Evolutionary conservation across 2,888 invertebrate species (phyloP).

Genomic region (Smittia sp.): DNA sequence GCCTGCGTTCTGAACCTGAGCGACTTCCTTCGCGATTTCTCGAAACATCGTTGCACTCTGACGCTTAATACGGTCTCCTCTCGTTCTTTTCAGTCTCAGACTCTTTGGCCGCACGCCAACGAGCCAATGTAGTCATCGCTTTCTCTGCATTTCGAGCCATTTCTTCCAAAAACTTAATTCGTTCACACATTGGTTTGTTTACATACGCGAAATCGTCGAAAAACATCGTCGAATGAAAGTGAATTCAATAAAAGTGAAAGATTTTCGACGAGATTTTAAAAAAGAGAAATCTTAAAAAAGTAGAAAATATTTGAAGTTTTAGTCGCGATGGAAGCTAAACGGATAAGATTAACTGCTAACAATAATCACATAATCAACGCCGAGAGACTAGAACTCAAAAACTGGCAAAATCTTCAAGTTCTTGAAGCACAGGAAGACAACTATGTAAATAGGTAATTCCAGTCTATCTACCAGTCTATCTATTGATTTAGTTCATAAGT

Average conservation of each 20-base stretch:
- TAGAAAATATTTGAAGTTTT: neutral
- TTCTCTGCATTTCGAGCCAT: slow-evolving; percentile 42
- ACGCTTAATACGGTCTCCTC: slow-evolving; percentile 88
- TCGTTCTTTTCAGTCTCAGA: slow-evolving; percentile 86
- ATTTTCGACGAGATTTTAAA: neutral
- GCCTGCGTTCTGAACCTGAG: slow-evolving; percentile 98
- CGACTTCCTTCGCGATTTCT: slow-evolving; percentile 97
- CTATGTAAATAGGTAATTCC: slow-evolving; percentile 13
- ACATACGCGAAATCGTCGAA: neutral
- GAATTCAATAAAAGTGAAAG: too few species aligned
- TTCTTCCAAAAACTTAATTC: slow-evolving; percentile 9
- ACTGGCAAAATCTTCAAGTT: slow-evolving; percentile 20
- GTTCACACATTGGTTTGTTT: slow-evolving; percentile 10
- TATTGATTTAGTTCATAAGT: too few species aligned
- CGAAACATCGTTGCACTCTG: slow-evolving; percentile 92
- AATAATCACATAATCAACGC: slow-evolving; percentile 6
- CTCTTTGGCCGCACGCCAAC: slow-evolving; percentile 96
- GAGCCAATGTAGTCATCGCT: slow-evolving; percentile 90
- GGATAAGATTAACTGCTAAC: slow-evolving; percentile 2
- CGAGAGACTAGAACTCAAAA: slow-evolving; percentile 5
- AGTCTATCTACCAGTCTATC: too few species aligned
- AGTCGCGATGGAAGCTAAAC: slow-evolving; percentile 21
- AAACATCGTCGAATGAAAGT: too few species aligned
- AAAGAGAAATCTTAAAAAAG: neutral
- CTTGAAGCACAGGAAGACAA: neutral